phyloP scores from a whole-genome alignment of 2,888 invertebrate species.

The Sesia apiformis region DNA sequence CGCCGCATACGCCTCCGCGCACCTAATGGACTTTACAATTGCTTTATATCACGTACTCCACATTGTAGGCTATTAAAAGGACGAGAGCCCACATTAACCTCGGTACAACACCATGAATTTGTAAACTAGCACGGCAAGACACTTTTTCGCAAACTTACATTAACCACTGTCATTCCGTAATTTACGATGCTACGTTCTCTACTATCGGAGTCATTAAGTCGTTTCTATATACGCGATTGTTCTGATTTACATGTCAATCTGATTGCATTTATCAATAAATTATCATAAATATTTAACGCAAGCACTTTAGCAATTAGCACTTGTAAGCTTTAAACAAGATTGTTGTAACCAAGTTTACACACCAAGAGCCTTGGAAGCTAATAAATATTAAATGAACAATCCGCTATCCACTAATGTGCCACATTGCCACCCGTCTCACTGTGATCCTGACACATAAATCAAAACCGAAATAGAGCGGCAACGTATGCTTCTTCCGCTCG shows the following conservation, averaged over 20 bases:
- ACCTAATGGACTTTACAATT: conserved; percentile 64
- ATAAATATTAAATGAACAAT: conserved; percentile 52
- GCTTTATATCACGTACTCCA: conserved; percentile 33
- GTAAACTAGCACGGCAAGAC: neutral
- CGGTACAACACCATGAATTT: conserved; percentile 14
- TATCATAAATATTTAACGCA: too few species aligned
- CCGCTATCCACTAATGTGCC: conserved; percentile 51
- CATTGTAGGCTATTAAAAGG: conserved; percentile 41
- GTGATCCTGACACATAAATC: conserved; percentile 55
- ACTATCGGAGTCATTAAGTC: neutral
- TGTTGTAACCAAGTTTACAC: conserved; percentile 22
- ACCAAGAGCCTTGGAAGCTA: conserved; percentile 25
- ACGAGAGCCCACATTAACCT: conserved; percentile 31
- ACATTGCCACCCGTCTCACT: conserved; percentile 45
- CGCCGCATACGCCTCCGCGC: conserved; percentile 35
- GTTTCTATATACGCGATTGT: too few species aligned
- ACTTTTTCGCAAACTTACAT: neutral
- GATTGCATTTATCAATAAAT: too few species aligned
- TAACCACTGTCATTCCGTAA: neutral
- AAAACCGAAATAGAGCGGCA: conserved; percentile 61
- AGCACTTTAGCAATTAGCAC: too few species aligned
- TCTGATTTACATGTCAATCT: too few species aligned
- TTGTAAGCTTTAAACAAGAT: conserved; percentile 19
- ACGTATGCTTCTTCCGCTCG: conserved; percentile 47
- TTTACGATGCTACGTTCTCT: neutral